Conservation (phyloP, 2,113 vertebrate genomes). For the Lagopus muta region DNA sequence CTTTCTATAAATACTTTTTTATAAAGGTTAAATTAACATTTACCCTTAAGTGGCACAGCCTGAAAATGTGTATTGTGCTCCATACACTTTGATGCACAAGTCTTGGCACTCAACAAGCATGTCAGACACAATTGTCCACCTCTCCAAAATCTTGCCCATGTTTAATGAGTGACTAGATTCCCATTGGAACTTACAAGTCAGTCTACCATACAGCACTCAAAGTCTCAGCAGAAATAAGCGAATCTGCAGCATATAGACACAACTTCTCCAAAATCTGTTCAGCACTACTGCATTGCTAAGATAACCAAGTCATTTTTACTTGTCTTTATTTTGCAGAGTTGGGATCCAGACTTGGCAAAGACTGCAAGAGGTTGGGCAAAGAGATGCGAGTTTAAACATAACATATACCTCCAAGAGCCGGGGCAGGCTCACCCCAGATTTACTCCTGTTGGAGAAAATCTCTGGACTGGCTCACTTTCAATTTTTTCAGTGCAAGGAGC, state of each 20-base stretch:
- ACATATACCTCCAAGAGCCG: not conserved
- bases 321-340: constrained; percentile 59
- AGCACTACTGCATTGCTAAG: not conserved
- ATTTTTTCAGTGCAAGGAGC: not conserved
- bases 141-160: not conserved
- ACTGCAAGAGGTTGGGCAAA: constrained; percentile 53
- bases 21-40: not conserved
- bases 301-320: not conserved
- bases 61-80: not conserved
- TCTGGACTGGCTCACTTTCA: constrained; percentile 52
- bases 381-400: constrained; percentile 55
- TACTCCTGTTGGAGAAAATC: constrained; percentile 40
- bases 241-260: fast-evolving
- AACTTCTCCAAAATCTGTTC: not conserved
- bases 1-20: not conserved
- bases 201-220: not conserved
- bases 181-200: not conserved
- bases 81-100: fast-evolving
- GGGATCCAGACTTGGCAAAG: constrained; percentile 72
- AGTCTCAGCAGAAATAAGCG: not conserved
- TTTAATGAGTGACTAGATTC: not conserved
- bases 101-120: not conserved
- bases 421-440: constrained; percentile 62
- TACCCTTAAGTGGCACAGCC: not conserved
- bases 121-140: not conserved